phyloP scores from a whole-genome alignment of 2,113 vertebrate species.

The Cavia porcellus region DNA sequence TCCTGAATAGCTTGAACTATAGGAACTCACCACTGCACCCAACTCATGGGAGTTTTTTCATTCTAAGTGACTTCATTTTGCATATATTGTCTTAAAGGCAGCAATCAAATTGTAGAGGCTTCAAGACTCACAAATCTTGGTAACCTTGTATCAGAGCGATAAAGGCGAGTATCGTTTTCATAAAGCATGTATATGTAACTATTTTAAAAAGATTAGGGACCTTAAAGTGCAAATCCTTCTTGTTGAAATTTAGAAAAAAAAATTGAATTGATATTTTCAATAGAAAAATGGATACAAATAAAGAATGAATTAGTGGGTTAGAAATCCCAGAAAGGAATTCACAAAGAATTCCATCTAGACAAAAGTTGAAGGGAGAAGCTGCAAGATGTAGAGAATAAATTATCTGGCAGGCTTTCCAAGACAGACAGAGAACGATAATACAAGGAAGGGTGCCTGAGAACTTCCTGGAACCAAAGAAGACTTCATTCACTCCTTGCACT shows the following conservation, averaged over 20 bases:
- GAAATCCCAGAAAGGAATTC: background rate
- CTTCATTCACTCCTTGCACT: background rate
- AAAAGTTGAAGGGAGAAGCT: background rate
- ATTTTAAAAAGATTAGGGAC: background rate
- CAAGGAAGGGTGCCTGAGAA: background rate
- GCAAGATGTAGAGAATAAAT: background rate
- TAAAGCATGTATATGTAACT: background rate
- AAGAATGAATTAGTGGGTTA: background rate
- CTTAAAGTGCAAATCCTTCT: background rate
- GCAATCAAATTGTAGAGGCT: background rate
- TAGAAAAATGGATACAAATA: background rate
- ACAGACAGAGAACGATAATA: background rate
- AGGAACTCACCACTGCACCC: too few species aligned
- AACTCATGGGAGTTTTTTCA: too few species aligned
- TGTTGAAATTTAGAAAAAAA: conserved; percentile 9
- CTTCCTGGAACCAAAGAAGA: background rate
- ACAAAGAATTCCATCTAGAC: background rate
- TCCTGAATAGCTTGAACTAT: too few species aligned
- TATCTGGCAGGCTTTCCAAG: background rate
- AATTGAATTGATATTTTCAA: background rate
- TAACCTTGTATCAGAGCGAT: background rate
- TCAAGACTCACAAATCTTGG: background rate
- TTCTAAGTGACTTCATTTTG: background rate
- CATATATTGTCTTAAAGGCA: background rate
- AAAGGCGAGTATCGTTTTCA: background rate